Conservation (phyloP, 2,113 vertebrate genomes). For the Manacus vitellinus region DNA sequence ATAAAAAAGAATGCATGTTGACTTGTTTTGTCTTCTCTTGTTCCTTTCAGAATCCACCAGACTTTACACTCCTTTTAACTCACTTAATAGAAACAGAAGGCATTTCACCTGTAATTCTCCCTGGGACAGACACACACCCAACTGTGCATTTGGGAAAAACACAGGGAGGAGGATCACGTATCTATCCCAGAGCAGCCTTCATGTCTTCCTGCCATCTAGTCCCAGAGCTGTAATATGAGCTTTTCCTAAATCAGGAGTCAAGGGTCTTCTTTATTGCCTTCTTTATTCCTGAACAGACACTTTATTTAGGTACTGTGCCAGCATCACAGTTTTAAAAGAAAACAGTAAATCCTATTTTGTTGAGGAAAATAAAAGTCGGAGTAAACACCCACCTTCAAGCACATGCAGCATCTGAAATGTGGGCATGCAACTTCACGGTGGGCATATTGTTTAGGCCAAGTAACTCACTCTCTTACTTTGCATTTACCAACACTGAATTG, state of each 20-base stretch:
- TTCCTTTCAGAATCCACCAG: neutral
- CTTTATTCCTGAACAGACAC: neutral
- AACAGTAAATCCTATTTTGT: neutral
- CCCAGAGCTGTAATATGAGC: neutral
- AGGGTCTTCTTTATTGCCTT: neutral
- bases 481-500: neutral
- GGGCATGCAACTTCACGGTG: neutral
- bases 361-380: neutral
- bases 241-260: neutral
- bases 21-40: neutral
- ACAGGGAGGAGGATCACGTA: accelerated
- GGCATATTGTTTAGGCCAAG: neutral
- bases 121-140: accelerated
- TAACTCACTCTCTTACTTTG: neutral
- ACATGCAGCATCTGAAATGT: neutral
- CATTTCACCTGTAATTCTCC: neutral
- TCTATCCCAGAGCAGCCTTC: neutral
- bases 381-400: neutral
- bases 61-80: neutral
- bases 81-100: neutral
- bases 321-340: neutral
- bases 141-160: accelerated
- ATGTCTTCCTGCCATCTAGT: no score
- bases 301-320: neutral
- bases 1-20: neutral